These are phyloP conservation scores for Akabosia matsudoensis DNA, from an alignment of 1,140 invertebrate species.

Conservation along the genomic window DNA sequence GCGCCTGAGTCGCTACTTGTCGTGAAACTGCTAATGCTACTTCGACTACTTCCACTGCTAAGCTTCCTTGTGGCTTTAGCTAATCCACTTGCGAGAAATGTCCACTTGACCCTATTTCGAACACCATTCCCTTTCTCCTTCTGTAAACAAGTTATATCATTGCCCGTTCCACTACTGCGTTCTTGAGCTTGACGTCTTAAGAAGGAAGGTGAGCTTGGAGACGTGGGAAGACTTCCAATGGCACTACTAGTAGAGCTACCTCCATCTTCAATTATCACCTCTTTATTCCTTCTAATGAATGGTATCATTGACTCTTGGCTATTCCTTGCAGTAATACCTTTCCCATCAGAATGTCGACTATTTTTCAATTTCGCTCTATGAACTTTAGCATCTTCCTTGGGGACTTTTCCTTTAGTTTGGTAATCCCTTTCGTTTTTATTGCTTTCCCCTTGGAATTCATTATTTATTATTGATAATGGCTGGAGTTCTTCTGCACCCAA, in stretches of 20 bases:
- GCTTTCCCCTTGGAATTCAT: not conserved
- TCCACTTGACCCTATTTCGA: slow-evolving; percentile 9
- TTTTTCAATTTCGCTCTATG: not conserved
- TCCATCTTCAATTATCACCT: not conserved
- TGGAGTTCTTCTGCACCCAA: not conserved
- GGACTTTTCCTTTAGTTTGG: not conserved
- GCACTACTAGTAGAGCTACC: too few species aligned
- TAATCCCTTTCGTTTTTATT: not conserved
- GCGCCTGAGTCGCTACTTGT: not conserved
- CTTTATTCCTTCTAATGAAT: not conserved
- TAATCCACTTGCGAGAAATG: slow-evolving; percentile 15
- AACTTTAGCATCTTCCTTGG: not conserved
- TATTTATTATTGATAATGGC: not conserved
- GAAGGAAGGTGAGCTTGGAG: not conserved
- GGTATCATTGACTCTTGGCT: not conserved
- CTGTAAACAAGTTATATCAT: not conserved
- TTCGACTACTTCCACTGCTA: not conserved
- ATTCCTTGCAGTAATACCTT: not conserved
- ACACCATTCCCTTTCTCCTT: not conserved
- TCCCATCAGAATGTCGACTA: not conserved
- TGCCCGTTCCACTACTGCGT: not conserved
- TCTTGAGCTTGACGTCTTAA: not conserved
- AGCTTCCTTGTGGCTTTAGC: slow-evolving; percentile 12
- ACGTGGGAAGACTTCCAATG: not conserved
- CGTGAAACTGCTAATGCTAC: not conserved